A percentile compares a stretch with the other conserved stretches of the same genome.
These are phyloP conservation scores for Champsocephalus gunnari DNA, from an alignment of 2,797 vertebrate genomes.

Conservation along the genomic window DNA sequence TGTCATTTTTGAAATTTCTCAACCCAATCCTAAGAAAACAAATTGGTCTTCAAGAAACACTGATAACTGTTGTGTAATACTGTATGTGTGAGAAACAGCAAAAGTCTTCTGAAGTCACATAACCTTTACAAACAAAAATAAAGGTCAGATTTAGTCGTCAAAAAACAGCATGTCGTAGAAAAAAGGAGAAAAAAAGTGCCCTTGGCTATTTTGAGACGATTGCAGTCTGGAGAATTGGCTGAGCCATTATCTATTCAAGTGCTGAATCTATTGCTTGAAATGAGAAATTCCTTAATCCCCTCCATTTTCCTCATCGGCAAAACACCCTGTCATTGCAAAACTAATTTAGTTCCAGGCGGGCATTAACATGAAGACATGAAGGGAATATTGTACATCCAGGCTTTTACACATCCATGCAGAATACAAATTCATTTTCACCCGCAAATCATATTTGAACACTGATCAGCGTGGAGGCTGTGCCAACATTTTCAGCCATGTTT, in stretches of 20 bases:
- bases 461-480: constrained; percentile 22
- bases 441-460: constrained; percentile 58
- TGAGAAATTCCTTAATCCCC: constrained; percentile 76
- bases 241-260: constrained; percentile 71
- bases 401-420: constrained; percentile 77
- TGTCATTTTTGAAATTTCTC: constrained; percentile 57
- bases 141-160: constrained; percentile 59
- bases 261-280: constrained; percentile 71
- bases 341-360: constrained; percentile 64
- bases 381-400: constrained; percentile 67
- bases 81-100: neutral
- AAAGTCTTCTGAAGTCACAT: constrained; percentile 20
- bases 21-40: constrained; percentile 25
- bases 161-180: constrained; percentile 55
- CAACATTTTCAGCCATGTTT: constrained; percentile 27
- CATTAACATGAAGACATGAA: constrained; percentile 69
- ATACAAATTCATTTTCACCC: constrained; percentile 63
- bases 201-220: constrained; percentile 63
- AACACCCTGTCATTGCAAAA: constrained; percentile 64
- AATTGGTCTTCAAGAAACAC: constrained; percentile 28
- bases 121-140: constrained; percentile 48
- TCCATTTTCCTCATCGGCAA: constrained; percentile 69
- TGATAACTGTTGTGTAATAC: constrained; percentile 7
- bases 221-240: constrained; percentile 64
- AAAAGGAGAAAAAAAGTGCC: constrained; percentile 49